Evolutionary conservation across 2,113 vertebrate species (phyloP).

Genomic region (Ophiodon elongatus): DNA sequence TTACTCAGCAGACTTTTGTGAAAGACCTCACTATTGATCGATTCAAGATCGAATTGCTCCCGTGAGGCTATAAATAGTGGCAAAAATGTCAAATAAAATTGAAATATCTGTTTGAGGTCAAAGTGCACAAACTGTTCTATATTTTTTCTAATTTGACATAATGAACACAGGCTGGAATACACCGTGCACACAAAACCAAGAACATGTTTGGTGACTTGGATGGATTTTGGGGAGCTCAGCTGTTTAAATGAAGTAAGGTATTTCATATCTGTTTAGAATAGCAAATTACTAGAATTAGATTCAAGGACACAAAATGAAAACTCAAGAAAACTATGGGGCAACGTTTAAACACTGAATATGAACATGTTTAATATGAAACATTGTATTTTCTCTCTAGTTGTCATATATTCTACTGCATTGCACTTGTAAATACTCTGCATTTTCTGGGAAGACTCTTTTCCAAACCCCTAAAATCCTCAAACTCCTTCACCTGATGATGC

Average conservation of each 20-base stretch:
- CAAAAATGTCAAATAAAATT: constrained; percentile 27
- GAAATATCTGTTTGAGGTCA: constrained; percentile 28
- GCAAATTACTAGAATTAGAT: neutral
- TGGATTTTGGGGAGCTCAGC: neutral
- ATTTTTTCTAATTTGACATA: constrained; percentile 6
- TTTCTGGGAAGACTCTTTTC: neutral
- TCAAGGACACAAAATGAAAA: neutral
- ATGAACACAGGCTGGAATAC: neutral
- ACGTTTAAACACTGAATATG: neutral
- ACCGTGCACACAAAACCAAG: neutral
- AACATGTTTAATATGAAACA: neutral
- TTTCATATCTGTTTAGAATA: neutral
- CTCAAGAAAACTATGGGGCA: neutral
- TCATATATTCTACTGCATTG: neutral
- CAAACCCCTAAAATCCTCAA: neutral
- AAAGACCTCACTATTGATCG: constrained; percentile 22
- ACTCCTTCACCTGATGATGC: constrained; percentile 33
- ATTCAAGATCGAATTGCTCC: constrained; percentile 24
- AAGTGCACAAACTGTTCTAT: constrained; percentile 4
- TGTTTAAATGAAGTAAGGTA: neutral
- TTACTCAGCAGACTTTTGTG: constrained; percentile 28
- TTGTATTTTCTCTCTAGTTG: neutral
- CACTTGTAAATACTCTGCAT: neutral
- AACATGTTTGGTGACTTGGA: neutral
- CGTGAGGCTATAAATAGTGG: constrained; percentile 5